A percentile compares a stretch with the other conserved stretches of the same genome.
phyloP scores from a whole-genome alignment of 2,797 vertebrate genomes.

The Phoxinus dragarum region DNA sequence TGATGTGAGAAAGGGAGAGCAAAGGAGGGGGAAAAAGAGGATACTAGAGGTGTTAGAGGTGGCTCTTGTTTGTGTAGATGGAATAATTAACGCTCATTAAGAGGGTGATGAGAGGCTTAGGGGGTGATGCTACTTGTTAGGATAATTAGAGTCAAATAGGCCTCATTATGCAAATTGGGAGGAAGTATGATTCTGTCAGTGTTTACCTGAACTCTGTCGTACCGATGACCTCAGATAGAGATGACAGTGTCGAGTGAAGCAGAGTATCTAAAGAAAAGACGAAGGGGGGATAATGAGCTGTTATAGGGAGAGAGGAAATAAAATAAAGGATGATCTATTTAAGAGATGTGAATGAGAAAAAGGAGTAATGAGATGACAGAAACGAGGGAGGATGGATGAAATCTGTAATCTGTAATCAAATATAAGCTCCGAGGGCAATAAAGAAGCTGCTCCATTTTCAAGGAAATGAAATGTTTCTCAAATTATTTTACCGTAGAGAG shows the following conservation, averaged over 20 bases:
- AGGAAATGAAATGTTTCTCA: slow-evolving; percentile 46
- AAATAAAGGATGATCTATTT: slow-evolving; percentile 31
- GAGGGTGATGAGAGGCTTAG: slow-evolving; percentile 77
- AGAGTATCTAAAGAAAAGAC: slow-evolving; percentile 40
- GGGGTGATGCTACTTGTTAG: slow-evolving; percentile 69
- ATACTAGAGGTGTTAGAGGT: slow-evolving; percentile 47
- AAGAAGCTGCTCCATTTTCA: slow-evolving; percentile 39
- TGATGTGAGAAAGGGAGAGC: slow-evolving; percentile 5
- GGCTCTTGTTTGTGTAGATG: slow-evolving; percentile 63
- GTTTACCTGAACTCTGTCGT: slow-evolving; percentile 72
- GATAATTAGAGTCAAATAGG: slow-evolving; percentile 81
- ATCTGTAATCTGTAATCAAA: slow-evolving; percentile 36
- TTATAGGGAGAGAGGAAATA: slow-evolving; percentile 53
- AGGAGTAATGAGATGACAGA: slow-evolving; percentile 46
- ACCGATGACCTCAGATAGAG: slow-evolving; percentile 64
- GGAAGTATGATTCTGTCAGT: slow-evolving; percentile 75
- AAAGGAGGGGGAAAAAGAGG: slow-evolving; percentile 1
- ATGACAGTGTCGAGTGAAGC: slow-evolving; percentile 13
- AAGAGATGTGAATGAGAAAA: slow-evolving; percentile 28
- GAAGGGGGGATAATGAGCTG: slow-evolving; percentile 64
- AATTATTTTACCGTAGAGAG: slow-evolving; percentile 44
- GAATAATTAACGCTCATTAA: slow-evolving; percentile 78
- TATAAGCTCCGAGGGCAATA: slow-evolving; percentile 35
- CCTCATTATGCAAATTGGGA: slow-evolving; percentile 78
- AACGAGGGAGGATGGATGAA: slow-evolving; percentile 27